Percentiles rank a stretch among this genome's conserved stretches.
These are phyloP conservation scores for Alloplasta piceator DNA, from an alignment of 2,888 invertebrate species.

Conservation along the genomic window DNA sequence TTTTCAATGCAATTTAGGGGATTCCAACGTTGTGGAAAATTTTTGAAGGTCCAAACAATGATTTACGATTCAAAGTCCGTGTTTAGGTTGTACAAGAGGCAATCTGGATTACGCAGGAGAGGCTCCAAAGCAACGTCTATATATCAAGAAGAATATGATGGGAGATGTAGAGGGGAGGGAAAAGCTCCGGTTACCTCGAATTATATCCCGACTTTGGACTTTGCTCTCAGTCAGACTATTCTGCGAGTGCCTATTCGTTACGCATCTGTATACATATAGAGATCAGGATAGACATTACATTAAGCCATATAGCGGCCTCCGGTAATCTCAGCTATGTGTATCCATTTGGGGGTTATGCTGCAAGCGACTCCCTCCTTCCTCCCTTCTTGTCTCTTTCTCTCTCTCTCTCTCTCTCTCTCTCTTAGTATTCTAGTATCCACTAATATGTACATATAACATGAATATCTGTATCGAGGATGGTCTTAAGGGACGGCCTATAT, in stretches of 20 bases:
- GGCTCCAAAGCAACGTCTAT: conserved; percentile 42
- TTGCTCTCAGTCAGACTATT: conserved; percentile 45
- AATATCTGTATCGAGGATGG: conserved; percentile 16
- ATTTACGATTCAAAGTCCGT: too few species aligned
- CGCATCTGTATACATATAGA: conserved; percentile 65
- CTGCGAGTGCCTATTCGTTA: conserved; percentile 63
- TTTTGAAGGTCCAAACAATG: too few species aligned
- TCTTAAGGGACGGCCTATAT: conserved; percentile 53
- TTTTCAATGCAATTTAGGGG: too few species aligned
- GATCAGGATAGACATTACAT: conserved; percentile 71
- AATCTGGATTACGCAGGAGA: too few species aligned
- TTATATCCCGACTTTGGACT: conserved; percentile 64
- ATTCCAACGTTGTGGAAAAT: too few species aligned
- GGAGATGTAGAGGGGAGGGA: conserved; percentile 17
- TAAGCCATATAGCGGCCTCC: conserved; percentile 75
- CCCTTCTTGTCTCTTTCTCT: too few species aligned
- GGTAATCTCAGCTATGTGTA: conserved; percentile 82
- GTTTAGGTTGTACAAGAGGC: too few species aligned
- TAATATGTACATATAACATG: conserved; percentile 25
- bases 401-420: conserved; percentile 27
- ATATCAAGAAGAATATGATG: conserved; percentile 56
- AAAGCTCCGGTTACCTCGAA: conserved; percentile 45
- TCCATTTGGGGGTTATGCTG: conserved; percentile 77
- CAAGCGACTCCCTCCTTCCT: conserved; percentile 28
- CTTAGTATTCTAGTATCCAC: background rate